phyloP scores from a whole-genome alignment of 2,888 invertebrate species.

The Aphodius granarius region DNA sequence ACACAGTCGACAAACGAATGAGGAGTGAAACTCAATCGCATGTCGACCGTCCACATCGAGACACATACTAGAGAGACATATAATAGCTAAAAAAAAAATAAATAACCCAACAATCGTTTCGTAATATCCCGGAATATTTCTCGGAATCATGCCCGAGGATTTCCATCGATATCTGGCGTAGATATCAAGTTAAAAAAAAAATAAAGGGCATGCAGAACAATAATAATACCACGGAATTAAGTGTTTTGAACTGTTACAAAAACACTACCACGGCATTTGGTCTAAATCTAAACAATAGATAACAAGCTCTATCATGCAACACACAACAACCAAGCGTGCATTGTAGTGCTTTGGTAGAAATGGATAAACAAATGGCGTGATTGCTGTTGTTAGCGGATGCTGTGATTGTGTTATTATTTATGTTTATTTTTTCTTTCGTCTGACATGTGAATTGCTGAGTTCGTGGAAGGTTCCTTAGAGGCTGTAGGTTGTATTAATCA shows the following conservation, averaged over 20 bases:
- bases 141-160: background rate
- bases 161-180: background rate
- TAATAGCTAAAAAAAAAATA: background rate
- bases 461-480: background rate
- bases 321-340: background rate
- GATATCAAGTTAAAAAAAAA: background rate
- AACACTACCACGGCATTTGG: background rate
- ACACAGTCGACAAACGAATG: background rate
- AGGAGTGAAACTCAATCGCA: background rate
- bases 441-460: background rate
- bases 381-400: background rate
- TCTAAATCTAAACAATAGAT: background rate
- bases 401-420: background rate
- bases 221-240: constrained; percentile 4
- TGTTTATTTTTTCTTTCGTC: background rate
- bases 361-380: background rate
- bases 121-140: background rate
- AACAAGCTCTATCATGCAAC: background rate
- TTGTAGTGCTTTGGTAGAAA: background rate
- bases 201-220: constrained; percentile 6
- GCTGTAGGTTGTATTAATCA: background rate
- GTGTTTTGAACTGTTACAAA: background rate
- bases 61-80: background rate
- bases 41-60: background rate
- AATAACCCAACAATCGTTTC: background rate